Base-by-base conservation (phyloP, 2,888 invertebrate genomes). In the Homarus gammarus region DNA sequence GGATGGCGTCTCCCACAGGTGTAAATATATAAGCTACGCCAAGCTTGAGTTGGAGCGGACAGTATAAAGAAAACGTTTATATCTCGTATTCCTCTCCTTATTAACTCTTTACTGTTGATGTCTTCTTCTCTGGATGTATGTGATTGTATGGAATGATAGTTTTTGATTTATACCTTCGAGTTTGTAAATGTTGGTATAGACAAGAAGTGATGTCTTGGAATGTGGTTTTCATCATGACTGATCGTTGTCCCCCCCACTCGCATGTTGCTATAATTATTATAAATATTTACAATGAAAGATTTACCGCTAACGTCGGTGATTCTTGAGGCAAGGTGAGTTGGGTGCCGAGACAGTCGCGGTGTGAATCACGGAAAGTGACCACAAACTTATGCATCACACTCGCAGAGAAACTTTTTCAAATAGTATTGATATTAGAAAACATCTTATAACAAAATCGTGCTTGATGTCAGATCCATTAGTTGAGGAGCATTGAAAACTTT, bases 101-200 rank as follows among this genome's bases (percentile, higher is more conserved):
- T 77, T 77, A 85, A 44, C 77, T 77, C 36, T 84, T 77, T 72
- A 77, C 77, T 77, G 61, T 85, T 75, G 64, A 78, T 85, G 85
- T 85, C 64, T 85, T 61, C 75, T 85, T 5, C 85, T 85, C 77
- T 85, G 77, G 33, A 64, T 85, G 85, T 85, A 64, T 77, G 85
- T 85, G 77, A 61, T 77, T 64, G 61, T 85, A 77, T 40, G 84
- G 84, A 84, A 64, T 56, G 38, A 77, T 77, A 77, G 33, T 31
- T 84, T 75, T 44, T 44, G 73, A 61, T 75, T 40, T 61, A 36
- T 38, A 84, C 27, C 36, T 83, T 83, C 31, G 49, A 72, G 27
- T 33, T 31, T 33, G 51, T 72, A 72, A 33, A 70, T 72, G 51
- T 51, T 33, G 51, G 36, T 22, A n/a, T 72, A 82, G 70, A 10